Percentiles rank a stretch among this genome's conserved stretches.
phyloP scores from a whole-genome alignment of 2,113 vertebrate species.

The Python bivittatus region DNA sequence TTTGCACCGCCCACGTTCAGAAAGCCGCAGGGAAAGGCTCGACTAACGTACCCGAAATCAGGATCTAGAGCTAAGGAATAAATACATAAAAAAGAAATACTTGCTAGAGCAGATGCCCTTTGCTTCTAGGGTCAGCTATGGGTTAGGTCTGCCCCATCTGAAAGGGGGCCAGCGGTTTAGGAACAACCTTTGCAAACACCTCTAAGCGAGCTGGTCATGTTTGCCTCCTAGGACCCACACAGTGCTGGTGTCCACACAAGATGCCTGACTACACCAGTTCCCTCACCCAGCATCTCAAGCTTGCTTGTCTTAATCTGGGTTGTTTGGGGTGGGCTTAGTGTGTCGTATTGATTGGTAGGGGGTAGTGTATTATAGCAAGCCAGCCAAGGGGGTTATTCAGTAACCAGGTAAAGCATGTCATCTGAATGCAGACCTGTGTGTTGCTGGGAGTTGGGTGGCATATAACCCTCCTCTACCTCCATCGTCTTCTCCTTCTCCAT shows the following conservation, averaged over 20 bases:
- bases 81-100: background rate
- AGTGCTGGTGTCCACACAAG: background rate
- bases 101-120: background rate
- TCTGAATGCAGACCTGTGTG: background rate
- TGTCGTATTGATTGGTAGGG: background rate
- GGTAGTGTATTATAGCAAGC: background rate
- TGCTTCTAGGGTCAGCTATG: background rate
- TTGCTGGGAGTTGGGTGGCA: background rate
- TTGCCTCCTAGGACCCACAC: background rate
- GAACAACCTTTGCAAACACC: too few relatives aligned
- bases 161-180: background rate
- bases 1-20: background rate
- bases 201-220: too few relatives aligned
- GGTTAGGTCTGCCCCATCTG: background rate
- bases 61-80: background rate
- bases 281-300: background rate
- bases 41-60: too few relatives aligned
- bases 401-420: background rate
- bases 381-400: background rate
- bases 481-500: background rate
- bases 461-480: background rate
- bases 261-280: background rate
- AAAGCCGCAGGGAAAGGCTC: background rate
- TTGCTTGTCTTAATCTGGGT: background rate
- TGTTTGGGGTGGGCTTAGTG: background rate